A percentile compares a stretch with the other conserved stretches of the same genome.
These are phyloP conservation scores for Drosophila chauvacae DNA, from an alignment of 1,140 invertebrate genomes.

Conservation along the genomic window DNA sequence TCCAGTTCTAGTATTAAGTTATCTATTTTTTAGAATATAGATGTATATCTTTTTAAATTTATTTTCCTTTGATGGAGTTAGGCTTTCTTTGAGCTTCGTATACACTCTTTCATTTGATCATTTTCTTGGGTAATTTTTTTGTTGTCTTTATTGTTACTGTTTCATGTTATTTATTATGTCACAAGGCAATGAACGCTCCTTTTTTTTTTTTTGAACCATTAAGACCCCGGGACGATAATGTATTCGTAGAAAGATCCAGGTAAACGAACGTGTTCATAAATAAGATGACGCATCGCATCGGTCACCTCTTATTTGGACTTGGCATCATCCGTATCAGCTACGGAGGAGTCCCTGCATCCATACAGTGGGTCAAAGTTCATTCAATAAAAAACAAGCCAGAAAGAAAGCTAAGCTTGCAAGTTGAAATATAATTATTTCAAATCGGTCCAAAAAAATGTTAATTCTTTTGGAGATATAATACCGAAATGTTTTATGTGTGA, in stretches of 20 bases:
- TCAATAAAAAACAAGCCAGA: not conserved
- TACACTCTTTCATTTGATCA: not conserved
- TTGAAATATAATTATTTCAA: not conserved
- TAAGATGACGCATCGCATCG: slow-evolving; percentile 32
- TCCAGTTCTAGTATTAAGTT: too few species aligned
- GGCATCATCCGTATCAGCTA: slow-evolving; percentile 20
- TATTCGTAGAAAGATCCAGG: slow-evolving; percentile 35
- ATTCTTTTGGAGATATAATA: too few species aligned
- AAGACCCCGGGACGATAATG: slow-evolving; percentile 11
- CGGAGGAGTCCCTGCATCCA: slow-evolving; percentile 34
- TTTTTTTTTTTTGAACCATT: not conserved
- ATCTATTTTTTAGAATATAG: too few species aligned
- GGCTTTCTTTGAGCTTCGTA: not conserved
- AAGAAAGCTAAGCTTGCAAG: not conserved
- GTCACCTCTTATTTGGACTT: slow-evolving; percentile 27
- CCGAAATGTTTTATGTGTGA: too few species aligned
- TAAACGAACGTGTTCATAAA: slow-evolving; percentile 30
- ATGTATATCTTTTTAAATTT: not conserved
- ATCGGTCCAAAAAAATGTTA: not conserved
- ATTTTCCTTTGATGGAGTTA: not conserved
- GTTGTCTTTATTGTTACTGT: not conserved
- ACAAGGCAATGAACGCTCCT: not conserved
- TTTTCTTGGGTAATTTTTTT: not conserved
- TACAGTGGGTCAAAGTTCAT: slow-evolving; percentile 15
- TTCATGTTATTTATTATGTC: slow-evolving; percentile 15